Percentiles rank a stretch among this genome's conserved stretches.
Evolutionary conservation across 2,113 vertebrate species (phyloP).

Genomic region (Stercorarius parasiticus): DNA sequence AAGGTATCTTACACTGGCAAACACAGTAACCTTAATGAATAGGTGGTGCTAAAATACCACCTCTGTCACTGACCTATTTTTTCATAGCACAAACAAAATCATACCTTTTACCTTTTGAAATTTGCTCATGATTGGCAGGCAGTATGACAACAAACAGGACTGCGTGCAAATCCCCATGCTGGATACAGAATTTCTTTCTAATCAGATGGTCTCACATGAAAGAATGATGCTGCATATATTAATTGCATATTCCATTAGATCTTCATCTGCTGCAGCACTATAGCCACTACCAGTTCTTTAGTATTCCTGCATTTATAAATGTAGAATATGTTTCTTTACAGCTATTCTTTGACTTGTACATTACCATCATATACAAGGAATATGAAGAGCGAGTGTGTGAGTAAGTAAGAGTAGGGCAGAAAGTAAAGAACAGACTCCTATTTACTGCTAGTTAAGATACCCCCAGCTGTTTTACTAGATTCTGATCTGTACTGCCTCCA

Average conservation of each 20-base stretch:
- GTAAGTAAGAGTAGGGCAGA: neutral
- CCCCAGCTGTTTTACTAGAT: slow-evolving; percentile 9
- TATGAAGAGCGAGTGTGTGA: neutral
- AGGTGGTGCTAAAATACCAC: neutral
- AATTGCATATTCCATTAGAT: slow-evolving; percentile 37
- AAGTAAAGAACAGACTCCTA: neutral
- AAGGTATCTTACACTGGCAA: neutral
- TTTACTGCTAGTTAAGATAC: slow-evolving; percentile 5
- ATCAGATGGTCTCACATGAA: slow-evolving; percentile 5
- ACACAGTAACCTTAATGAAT: neutral
- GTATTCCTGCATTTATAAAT: neutral
- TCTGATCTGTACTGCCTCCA: slow-evolving; percentile 12
- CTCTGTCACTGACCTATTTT: neutral
- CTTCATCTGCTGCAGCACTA: neutral
- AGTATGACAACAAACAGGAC: neutral
- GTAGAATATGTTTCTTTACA: neutral
- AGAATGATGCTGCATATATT: slow-evolving; percentile 4
- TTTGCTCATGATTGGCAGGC: neutral
- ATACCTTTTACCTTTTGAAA: neutral
- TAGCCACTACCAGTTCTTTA: neutral
- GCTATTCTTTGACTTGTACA: neutral
- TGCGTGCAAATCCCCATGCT: neutral
- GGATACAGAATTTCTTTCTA: neutral
- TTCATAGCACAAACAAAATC: neutral
- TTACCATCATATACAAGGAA: neutral